Percentiles rank a stretch among this genome's conserved stretches.
phyloP scores from a whole-genome alignment of 2,888 invertebrate genomes.

The Cosmia pyralina region DNA sequence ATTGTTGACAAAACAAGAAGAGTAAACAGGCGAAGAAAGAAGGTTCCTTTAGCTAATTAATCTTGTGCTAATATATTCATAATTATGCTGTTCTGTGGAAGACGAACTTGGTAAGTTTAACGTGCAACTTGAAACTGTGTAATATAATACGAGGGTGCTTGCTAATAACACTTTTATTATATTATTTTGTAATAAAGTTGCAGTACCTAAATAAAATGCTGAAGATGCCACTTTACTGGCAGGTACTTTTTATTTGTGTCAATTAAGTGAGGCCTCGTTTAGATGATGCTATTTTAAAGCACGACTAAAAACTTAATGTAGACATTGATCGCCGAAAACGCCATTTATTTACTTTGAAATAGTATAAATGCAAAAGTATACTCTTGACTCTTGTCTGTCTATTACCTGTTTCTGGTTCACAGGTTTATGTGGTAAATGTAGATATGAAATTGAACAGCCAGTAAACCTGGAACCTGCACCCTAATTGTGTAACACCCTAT shows the following conservation, averaged over 20 bases:
- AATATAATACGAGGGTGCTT: constrained; percentile 8
- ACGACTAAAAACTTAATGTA: neutral
- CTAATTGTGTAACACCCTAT: too few relatives aligned
- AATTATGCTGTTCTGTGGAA: constrained; percentile 47
- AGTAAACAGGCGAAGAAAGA: constrained; percentile 31
- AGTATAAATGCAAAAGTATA: too few relatives aligned
- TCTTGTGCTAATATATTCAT: constrained; percentile 59
- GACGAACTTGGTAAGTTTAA: constrained; percentile 29
- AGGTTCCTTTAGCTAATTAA: constrained; percentile 43
- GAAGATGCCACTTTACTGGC: neutral
- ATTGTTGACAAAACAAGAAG: constrained; percentile 43
- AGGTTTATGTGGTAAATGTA: too few relatives aligned
- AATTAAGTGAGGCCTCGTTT: too few relatives aligned
- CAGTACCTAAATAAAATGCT: neutral
- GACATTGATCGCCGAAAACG: neutral
- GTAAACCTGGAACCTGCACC: too few relatives aligned
- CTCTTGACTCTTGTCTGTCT: too few relatives aligned
- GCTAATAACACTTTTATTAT: constrained; percentile 18
- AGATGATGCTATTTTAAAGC: neutral
- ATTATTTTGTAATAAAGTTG: constrained; percentile 7
- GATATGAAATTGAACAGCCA: too few relatives aligned
- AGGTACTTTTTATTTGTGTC: neutral
- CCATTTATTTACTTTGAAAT: too few relatives aligned
- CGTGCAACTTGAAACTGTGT: constrained; percentile 4
- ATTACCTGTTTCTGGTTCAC: too few relatives aligned